Evolutionary conservation across 2,888 invertebrate species (phyloP).

Genomic region (Thysanoteuthis rhombus): DNA sequence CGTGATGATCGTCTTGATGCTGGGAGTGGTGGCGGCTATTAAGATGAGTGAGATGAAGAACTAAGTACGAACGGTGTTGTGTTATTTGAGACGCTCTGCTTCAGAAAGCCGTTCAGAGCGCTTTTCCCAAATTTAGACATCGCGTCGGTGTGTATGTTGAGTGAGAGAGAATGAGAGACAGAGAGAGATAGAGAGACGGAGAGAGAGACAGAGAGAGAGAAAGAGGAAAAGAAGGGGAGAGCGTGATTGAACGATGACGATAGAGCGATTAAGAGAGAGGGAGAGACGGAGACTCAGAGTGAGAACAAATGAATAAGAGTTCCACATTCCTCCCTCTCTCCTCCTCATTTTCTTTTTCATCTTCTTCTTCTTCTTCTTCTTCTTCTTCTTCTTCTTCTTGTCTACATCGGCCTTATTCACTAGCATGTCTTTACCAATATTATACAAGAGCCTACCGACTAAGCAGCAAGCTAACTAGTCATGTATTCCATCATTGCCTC

Average conservation of each 20-base stretch:
- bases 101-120: neutral
- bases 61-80: neutral
- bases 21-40: neutral
- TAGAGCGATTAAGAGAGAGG: neutral
- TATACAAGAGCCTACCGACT: neutral
- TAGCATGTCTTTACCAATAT: neutral
- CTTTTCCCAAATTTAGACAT: slow-evolving; percentile 12
- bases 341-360: neutral
- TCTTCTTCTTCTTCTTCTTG: neutral
- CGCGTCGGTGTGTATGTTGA: neutral
- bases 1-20: neutral
- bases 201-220: neutral
- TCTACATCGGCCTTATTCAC: neutral
- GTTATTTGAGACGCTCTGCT: neutral
- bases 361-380: neutral
- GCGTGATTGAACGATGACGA: neutral
- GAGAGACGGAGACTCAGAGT: neutral
- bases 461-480: neutral
- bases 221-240: neutral
- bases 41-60: neutral
- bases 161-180: neutral
- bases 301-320: too few relatives aligned
- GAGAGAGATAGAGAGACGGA: neutral
- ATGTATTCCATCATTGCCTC: neutral
- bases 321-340: neutral